These are phyloP conservation scores for Notolabrus celidotus DNA, from an alignment of 2,797 vertebrate genomes.

Conservation along the genomic window DNA sequence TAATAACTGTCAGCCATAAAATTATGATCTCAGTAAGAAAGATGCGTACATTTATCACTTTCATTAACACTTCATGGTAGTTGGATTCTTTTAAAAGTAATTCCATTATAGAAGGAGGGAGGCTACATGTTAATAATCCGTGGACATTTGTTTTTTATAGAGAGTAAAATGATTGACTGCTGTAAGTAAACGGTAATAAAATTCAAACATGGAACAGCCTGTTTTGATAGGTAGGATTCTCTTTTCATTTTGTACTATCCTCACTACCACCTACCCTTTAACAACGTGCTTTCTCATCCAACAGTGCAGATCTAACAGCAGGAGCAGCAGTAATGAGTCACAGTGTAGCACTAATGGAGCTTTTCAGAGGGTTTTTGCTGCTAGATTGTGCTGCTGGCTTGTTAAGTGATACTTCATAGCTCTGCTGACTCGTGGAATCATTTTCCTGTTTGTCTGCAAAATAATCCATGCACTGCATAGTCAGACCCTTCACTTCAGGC, in stretches of 20 bases:
- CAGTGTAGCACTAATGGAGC: constrained; percentile 44
- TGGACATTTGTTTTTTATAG: constrained; percentile 1
- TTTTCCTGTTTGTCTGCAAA: constrained; percentile 68
- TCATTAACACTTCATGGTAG: neutral
- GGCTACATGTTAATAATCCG: neutral
- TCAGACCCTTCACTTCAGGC: constrained; percentile 22
- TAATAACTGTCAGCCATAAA: neutral
- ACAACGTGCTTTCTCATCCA: constrained; percentile 41
- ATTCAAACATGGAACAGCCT: constrained; percentile 1
- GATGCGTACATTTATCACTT: neutral
- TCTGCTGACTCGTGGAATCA: constrained; percentile 63
- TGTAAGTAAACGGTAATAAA: neutral
- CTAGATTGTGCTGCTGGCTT: constrained; percentile 51
- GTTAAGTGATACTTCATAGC: constrained; percentile 65
- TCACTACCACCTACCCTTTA: constrained; percentile 32
- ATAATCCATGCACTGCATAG: constrained; percentile 48
- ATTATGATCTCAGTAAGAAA: neutral
- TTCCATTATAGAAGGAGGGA: neutral
- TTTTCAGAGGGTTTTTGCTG: constrained; percentile 50
- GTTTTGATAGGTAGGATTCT: neutral
- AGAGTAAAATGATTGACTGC: neutral
- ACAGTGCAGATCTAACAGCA: constrained; percentile 48
- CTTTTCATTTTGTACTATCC: constrained; percentile 16
- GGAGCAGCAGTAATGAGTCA: constrained; percentile 57
- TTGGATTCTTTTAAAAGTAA: neutral